Conservation (phyloP, 2,888 invertebrate species). For the Archaeoteleia sp. region DNA sequence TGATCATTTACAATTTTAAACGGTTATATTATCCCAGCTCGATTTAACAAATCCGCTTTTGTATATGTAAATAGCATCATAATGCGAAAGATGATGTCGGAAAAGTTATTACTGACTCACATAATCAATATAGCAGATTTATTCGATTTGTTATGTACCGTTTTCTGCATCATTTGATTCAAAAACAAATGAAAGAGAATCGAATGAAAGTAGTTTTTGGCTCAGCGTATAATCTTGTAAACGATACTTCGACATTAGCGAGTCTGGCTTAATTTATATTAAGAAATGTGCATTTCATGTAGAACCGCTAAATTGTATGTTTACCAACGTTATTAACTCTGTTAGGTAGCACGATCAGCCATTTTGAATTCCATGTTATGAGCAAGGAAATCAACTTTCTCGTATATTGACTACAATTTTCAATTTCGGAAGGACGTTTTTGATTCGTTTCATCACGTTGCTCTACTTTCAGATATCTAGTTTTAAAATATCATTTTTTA, state of each 20-base stretch:
- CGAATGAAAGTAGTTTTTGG: constrained; percentile 9
- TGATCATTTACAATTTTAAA: too few species aligned
- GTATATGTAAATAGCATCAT: constrained; percentile 9
- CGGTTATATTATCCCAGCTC: too few species aligned
- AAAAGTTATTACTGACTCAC: constrained; percentile 8
- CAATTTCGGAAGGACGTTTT: constrained; percentile 6
- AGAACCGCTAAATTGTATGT: constrained; percentile 10
- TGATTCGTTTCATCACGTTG: not conserved
- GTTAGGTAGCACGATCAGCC: constrained; percentile 3
- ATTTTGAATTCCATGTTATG: constrained; percentile 14
- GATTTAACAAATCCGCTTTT: constrained; percentile 5
- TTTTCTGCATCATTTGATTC: not conserved
- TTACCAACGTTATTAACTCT: constrained; percentile 9
- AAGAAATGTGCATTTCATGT: constrained; percentile 6
- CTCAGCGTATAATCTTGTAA: constrained; percentile 8
- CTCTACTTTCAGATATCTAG: too few species aligned
- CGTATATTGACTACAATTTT: constrained; percentile 7
- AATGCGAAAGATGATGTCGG: constrained; percentile 12
- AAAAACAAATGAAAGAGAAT: constrained; percentile 5
- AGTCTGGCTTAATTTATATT: constrained; percentile 5
- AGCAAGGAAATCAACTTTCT: constrained; percentile 28
- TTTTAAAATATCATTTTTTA: too few species aligned
- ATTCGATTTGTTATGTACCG: not conserved
- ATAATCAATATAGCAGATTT: constrained; percentile 10
- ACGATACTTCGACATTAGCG: constrained; percentile 5